phyloP scores from a whole-genome alignment of 1,140 invertebrate species.

The Hypsibius dujardini region DNA sequence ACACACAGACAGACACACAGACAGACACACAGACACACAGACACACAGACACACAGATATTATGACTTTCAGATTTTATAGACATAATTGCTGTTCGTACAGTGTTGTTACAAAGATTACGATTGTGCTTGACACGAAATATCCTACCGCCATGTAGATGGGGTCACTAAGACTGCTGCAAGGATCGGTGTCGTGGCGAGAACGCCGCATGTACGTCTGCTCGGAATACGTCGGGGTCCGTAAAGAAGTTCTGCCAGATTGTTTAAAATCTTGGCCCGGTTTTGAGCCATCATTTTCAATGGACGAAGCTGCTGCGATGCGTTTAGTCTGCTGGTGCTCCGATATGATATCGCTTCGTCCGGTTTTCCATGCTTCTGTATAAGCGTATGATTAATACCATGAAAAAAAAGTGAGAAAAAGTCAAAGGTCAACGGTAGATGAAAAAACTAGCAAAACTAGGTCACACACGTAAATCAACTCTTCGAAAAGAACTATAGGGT shows the following conservation, averaged over 20 bases:
- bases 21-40: too few species aligned
- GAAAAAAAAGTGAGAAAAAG: not conserved
- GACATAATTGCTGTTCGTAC: too few species aligned
- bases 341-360: not conserved
- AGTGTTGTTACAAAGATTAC: too few species aligned
- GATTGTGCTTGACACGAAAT: not conserved
- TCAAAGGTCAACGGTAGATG: not conserved
- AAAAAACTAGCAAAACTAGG: not conserved
- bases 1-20: too few species aligned
- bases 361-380: constrained; percentile 2
- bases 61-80: too few species aligned
- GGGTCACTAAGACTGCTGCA: not conserved
- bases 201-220: not conserved
- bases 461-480: too few species aligned
- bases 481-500: too few species aligned
- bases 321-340: not conserved
- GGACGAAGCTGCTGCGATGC: not conserved
- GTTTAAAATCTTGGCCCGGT: too few species aligned
- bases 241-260: not conserved
- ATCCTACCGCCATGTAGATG: not conserved
- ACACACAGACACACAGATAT: too few species aligned
- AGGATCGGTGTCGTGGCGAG: not conserved
- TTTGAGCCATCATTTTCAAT: not conserved
- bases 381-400: not conserved
- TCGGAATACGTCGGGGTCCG: not conserved